A percentile compares a stretch with the other conserved stretches of the same genome.
Conservation (phyloP, 1,140 invertebrate genomes). For the Calliphora vicina region DNA sequence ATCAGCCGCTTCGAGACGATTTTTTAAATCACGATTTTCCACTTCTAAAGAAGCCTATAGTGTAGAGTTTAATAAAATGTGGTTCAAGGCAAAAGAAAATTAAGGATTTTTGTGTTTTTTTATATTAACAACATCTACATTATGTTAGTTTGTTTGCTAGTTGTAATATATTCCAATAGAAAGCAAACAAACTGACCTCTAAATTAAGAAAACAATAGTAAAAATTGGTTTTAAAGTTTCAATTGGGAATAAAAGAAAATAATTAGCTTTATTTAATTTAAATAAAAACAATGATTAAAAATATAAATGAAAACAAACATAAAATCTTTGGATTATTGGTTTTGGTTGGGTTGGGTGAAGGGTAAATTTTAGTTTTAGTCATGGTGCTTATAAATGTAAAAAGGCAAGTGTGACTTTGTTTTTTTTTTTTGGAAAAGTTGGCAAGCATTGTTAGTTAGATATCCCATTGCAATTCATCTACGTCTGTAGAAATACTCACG, state of each 20-base stretch:
- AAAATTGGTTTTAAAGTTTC: no score
- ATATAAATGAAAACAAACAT: not conserved
- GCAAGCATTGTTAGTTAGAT: constrained; percentile 38
- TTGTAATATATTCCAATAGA: no score
- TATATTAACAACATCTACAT: no score
- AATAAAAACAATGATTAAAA: not conserved
- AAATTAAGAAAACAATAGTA: not conserved
- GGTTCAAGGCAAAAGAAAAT: not conserved
- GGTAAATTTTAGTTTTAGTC: not conserved
- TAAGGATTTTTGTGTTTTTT: no score
- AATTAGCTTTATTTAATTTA: not conserved
- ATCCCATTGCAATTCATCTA: constrained; percentile 53
- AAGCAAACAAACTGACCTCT: no score
- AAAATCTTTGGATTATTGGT: constrained; percentile 17
- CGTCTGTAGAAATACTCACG: constrained; percentile 68
- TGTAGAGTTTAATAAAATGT: not conserved
- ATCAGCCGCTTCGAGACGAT: constrained; percentile 50
- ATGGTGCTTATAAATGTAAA: not conserved
- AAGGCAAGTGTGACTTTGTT: not conserved
- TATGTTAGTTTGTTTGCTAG: no score
- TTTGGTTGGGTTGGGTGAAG: not conserved
- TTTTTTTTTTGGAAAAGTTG: not conserved
- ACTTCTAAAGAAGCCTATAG: constrained; percentile 51
- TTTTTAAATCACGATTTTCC: constrained; percentile 55
- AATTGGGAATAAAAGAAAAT: not conserved